Base-by-base conservation (phyloP, 2,888 invertebrate genomes). In the Neocrepidodera transversa region DNA sequence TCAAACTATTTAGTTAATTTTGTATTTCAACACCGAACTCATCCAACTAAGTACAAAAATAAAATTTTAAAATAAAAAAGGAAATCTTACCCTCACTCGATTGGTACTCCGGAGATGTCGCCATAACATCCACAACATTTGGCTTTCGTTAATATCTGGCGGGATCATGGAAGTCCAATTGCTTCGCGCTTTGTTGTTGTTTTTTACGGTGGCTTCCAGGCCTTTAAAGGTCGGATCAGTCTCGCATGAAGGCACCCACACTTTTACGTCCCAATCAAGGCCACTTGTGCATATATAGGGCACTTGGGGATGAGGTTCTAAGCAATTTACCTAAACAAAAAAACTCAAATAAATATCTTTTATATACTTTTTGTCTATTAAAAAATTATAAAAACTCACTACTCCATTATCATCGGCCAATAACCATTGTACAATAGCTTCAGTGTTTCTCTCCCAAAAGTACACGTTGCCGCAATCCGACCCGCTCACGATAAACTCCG, bases 231-330 rank as follows among this genome's bases (percentile, higher is more conserved):
- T 76, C 5, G 86, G 86, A 20, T 85, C 85, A 6, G 82, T 75
- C 57, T 85, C 84, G 64, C 82, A 83, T 1, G 85, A 85, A 2
- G 97, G 95, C 51, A 91, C 85, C 96, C 96, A 97, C 55, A 97
- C 89, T 82, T 97, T 97, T 11, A 97, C 88, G 76, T 95, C 93
- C 74, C 89, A 87, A 80, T 97, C 97, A 2, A 97, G 82, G 0
- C 97, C 97, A 78, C 92, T 91, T 1, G 95, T 94, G 8, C 95
- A 96, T 68, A 97, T 80, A 61, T 93, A 86, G 0, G 97, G 96
- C 71, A 88, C 84, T 65, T 86, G 83, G 0, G 97, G 97, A 80
- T 97, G 97, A 0, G 93, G 88, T 75, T 96, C 96, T 74, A 97
- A 82, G 68, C 93, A 93, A 81, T 97, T 97, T 0, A 94, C 90